Conservation (phyloP, 2,888 invertebrate genomes). For the Nomada goodeniana region DNA sequence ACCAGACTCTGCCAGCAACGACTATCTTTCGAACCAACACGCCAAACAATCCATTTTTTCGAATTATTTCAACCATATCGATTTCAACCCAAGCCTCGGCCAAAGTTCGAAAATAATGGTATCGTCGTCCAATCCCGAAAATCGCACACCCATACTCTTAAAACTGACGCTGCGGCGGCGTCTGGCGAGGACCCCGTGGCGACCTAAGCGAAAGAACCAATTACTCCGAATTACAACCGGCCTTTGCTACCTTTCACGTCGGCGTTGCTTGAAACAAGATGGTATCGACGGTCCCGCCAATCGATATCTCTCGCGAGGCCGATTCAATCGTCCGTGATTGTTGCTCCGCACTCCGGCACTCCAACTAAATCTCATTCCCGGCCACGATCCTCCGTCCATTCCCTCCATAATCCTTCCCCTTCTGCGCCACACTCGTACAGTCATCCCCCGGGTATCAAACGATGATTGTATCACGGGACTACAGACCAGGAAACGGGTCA, state of each 20-base stretch:
- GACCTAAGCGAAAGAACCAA: constrained; percentile 41
- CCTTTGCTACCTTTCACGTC: neutral
- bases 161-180: neutral
- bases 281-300: constrained; percentile 69
- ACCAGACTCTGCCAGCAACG: too few relatives aligned
- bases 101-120: neutral
- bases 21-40: too few relatives aligned
- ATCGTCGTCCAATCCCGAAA: constrained; percentile 16
- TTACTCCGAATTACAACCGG: constrained; percentile 58
- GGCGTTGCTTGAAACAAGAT: constrained; percentile 50
- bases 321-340: constrained; percentile 81
- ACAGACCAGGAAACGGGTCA: constrained; percentile 67
- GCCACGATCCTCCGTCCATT: constrained; percentile 64
- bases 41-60: constrained; percentile 2
- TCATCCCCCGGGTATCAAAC: constrained; percentile 72
- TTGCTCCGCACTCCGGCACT: constrained; percentile 70
- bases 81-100: neutral
- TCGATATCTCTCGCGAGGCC: constrained; percentile 72
- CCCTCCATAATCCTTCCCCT: constrained; percentile 57
- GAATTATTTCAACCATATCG: neutral
- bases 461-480: constrained; percentile 76
- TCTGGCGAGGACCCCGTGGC: constrained; percentile 2
- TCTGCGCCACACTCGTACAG: constrained; percentile 37
- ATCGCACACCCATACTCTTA: neutral
- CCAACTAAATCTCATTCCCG: constrained; percentile 65